These are phyloP conservation scores for Lamproptera curius DNA, from an alignment of 2,888 invertebrate species.

Conservation along the genomic window DNA sequence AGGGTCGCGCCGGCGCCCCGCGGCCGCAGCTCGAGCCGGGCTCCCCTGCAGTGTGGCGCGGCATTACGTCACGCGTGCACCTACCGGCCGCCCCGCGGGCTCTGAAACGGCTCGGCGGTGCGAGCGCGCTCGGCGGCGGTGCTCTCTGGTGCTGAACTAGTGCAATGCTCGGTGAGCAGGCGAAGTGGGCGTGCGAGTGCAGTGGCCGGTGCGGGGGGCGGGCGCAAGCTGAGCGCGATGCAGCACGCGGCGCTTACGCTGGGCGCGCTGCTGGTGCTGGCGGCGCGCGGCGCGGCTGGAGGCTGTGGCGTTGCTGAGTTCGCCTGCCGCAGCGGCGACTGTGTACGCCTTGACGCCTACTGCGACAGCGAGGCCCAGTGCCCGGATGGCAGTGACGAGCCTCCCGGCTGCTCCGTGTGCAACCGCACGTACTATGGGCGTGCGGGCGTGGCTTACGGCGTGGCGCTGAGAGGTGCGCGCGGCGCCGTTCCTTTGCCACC, in stretches of 20 bases:
- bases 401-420: conserved; percentile 88
- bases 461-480: conserved; percentile 87
- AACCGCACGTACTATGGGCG: conserved; percentile 95
- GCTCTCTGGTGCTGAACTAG: conserved; percentile 39
- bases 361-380: conserved; percentile 92
- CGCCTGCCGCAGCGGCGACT: conserved; percentile 78
- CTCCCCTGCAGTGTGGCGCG: conserved; percentile 48
- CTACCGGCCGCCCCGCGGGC: conserved; percentile 3
- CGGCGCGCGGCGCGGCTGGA: conserved; percentile 46
- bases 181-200: conserved; percentile 29
- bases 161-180: conserved; percentile 31
- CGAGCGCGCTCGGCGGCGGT: conserved; percentile 22
- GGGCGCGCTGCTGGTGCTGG: conserved; percentile 29
- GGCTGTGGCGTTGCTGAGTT: conserved; percentile 62
- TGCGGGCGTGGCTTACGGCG: conserved; percentile 88
- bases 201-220: conserved; percentile 20
- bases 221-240: conserved; percentile 12
- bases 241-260: conserved; percentile 21
- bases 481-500: conserved; percentile 92
- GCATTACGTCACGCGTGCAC: conserved; percentile 43
- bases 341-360: conserved; percentile 90
- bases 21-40: conserved; percentile 25
- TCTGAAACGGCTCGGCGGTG: conserved; percentile 20
- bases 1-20: conserved; percentile 25
- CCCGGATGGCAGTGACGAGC: conserved; percentile 91